Evolutionary conservation across 2,888 invertebrate genomes (phyloP).

Genomic region (Hofmannophila pseudospretella): DNA sequence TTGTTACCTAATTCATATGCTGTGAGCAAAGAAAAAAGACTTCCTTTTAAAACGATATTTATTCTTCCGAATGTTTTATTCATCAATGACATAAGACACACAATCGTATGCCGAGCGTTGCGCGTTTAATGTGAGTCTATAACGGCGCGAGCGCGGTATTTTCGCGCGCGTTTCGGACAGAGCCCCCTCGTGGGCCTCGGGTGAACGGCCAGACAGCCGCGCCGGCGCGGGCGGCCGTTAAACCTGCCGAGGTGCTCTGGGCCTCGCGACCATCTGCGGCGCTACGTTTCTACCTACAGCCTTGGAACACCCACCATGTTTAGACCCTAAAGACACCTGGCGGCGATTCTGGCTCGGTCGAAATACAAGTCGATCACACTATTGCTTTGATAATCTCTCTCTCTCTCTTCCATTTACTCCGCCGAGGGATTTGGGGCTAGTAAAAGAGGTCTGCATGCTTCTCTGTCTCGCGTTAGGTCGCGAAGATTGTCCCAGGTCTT

Average conservation of each 20-base stretch:
- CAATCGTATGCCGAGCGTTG: slow-evolving; percentile 18
- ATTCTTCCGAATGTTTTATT: slow-evolving; percentile 9
- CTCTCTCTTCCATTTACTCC: no score
- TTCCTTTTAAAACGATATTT: slow-evolving; percentile 5
- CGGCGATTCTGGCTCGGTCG: no score
- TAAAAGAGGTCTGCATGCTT: no score
- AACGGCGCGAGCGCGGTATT: slow-evolving; percentile 69
- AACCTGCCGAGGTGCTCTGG: slow-evolving; percentile 47
- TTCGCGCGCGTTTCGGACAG: slow-evolving; percentile 60
- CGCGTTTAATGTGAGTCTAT: slow-evolving; percentile 26
- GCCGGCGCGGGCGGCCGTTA: slow-evolving; percentile 64
- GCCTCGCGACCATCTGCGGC: slow-evolving; percentile 34
- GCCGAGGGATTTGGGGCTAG: no score
- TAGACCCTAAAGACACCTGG: no score
- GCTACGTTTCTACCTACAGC: slow-evolving; percentile 4
- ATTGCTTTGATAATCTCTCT: no score
- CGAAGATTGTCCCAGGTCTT: no score
- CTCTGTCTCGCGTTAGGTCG: no score
- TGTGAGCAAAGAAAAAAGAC: no score
- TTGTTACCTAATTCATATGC: no score
- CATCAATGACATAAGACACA: slow-evolving; percentile 20
- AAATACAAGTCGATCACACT: no score
- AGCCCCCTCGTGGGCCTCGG: slow-evolving; percentile 71
- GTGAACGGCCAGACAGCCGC: slow-evolving; percentile 72
- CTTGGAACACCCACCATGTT: no score